These are phyloP conservation scores for Chloroclysta siterata DNA, from an alignment of 2,888 invertebrate genomes.

Conservation along the genomic window DNA sequence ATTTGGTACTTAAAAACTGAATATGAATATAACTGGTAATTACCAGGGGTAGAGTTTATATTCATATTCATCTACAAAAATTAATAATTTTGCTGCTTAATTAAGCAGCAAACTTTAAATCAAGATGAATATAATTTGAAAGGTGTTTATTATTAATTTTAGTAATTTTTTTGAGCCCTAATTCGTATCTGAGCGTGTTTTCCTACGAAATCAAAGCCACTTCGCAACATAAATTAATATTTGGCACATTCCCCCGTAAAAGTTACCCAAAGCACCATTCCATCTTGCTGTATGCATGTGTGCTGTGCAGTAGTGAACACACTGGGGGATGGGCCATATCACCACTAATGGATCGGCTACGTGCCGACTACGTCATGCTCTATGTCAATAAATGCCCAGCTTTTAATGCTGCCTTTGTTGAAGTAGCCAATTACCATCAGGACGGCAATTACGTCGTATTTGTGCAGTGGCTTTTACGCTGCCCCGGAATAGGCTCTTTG, in stretches of 20 bases:
- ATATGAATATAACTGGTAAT: too few species aligned
- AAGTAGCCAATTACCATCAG: conserved; percentile 70
- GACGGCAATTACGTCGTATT: conserved; percentile 58
- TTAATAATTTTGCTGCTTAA: too few species aligned
- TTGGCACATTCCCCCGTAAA: neutral
- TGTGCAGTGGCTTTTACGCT: conserved; percentile 46
- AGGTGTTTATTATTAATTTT: too few species aligned
- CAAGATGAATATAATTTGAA: too few species aligned
- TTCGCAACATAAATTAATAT: neutral
- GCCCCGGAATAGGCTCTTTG: conserved; percentile 1
- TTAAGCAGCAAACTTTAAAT: too few species aligned
- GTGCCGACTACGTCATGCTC: conserved; percentile 57
- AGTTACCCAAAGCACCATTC: conserved; percentile 3
- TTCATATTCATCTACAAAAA: too few species aligned
- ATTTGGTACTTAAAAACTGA: too few species aligned
- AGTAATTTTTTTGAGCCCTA: too few species aligned
- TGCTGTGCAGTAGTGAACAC: conserved; percentile 18
- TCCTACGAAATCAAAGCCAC: too few species aligned
- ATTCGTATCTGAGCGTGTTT: too few species aligned
- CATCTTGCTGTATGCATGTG: neutral
- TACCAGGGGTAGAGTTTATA: too few species aligned
- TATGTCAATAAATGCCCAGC: conserved; percentile 70
- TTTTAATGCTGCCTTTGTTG: conserved; percentile 73
- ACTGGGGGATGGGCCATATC: conserved; percentile 47
- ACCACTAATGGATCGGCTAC: conserved; percentile 69